Evolutionary conservation across 2,888 invertebrate species (phyloP).

Genomic region (Apamea anceps): DNA sequence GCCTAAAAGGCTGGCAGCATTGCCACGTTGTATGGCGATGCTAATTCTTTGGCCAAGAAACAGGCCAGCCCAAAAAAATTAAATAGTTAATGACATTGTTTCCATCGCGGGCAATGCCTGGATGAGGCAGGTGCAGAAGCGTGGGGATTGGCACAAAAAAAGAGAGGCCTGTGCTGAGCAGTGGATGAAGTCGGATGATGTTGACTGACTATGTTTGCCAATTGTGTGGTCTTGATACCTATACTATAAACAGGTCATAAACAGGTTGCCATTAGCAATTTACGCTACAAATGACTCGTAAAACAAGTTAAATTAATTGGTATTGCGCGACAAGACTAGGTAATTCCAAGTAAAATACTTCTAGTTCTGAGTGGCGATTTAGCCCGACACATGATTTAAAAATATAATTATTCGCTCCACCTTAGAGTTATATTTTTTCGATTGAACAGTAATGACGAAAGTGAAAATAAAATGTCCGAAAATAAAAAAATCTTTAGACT

Average conservation of each 20-base stretch:
- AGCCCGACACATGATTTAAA: not conserved
- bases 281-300: not conserved
- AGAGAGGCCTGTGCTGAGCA: too few species aligned
- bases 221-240: not conserved
- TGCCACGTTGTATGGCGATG: too few species aligned
- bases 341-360: not conserved
- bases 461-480: not conserved
- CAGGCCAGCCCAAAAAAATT: too few species aligned
- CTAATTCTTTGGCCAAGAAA: too few species aligned
- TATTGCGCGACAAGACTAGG: not conserved
- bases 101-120: too few species aligned
- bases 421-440: not conserved
- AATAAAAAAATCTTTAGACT: not conserved
- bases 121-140: too few species aligned
- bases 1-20: too few species aligned
- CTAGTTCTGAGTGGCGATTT: not conserved
- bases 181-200: too few species aligned
- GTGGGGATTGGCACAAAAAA: too few species aligned
- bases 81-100: too few species aligned
- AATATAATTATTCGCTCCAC: not conserved
- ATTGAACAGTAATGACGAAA: not conserved
- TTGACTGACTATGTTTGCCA: not conserved
- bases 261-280: not conserved
- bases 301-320: conserved; percentile 7
- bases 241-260: not conserved